Conservation (phyloP, 1,140 invertebrate species). For the Atopsyche davidsoni region DNA sequence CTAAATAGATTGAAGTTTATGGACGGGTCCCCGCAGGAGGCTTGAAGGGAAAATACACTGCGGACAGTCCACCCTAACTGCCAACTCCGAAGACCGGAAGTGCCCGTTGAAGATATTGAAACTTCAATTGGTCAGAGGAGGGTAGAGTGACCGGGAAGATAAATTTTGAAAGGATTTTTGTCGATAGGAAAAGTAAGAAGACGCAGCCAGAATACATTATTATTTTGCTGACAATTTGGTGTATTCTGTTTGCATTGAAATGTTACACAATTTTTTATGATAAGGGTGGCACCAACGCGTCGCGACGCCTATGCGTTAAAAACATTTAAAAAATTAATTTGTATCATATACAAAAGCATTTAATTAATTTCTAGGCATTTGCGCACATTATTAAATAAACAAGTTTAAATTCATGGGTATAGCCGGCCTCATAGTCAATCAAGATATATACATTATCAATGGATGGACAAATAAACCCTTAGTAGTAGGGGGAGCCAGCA, state of each 20-base stretch:
- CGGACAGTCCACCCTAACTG: slow-evolving; percentile 3
- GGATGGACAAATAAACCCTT: slow-evolving; percentile 26
- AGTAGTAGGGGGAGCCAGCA: neutral
- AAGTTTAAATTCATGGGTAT: slow-evolving; percentile 19
- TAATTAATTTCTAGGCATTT: neutral
- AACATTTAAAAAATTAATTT: too few relatives aligned
- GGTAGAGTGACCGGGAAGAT: neutral
- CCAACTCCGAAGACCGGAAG: slow-evolving; percentile 23
- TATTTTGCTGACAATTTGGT: neutral
- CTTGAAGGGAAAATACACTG: slow-evolving; percentile 28
- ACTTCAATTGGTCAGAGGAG: slow-evolving; percentile 23
- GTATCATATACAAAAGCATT: too few relatives aligned
- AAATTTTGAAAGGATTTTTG: too few relatives aligned
- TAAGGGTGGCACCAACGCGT: too few relatives aligned
- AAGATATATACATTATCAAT: slow-evolving; percentile 30
- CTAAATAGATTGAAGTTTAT: slow-evolving; percentile 26
- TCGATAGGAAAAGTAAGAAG: too few relatives aligned
- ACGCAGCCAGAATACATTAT: too few relatives aligned
- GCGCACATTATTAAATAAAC: slow-evolving; percentile 25
- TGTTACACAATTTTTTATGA: too few relatives aligned
- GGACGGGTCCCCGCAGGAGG: slow-evolving; percentile 7
- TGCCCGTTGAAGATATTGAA: slow-evolving; percentile 28
- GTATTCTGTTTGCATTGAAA: too few relatives aligned
- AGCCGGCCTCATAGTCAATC: slow-evolving; percentile 23
- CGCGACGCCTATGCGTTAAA: too few relatives aligned